Evolutionary conservation across 2,888 invertebrate species (phyloP), one percentile per base, ranked within the genome.

Genomic region (Ophonus ardosiacus): DNA sequence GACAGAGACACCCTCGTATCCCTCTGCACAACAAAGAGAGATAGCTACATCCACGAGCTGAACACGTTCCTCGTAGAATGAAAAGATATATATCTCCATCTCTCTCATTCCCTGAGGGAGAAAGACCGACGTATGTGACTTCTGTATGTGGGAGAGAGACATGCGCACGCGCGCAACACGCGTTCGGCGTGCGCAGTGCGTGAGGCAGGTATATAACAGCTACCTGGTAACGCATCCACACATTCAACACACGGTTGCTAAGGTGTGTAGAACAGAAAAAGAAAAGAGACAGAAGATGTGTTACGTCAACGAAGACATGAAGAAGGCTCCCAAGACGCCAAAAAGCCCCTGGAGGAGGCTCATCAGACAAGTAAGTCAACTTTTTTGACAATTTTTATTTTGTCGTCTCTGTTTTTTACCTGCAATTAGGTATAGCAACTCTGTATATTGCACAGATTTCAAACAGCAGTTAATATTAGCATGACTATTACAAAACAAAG

Each of bases 261-360:
- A 7, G 56, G 78, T 21, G 43, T 43, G 43, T 40, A 74, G 18
- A 51, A 51, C 13, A 51, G 43, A 40, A 43, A 31, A 84, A 57
- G 81, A 59, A 84, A 21, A 4, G 21, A 74, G 18, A 2, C 18
- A n/a, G 18, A 91, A 90, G 87, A 93, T 94, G 93, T 93, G 94
- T 92, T 91, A 93, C 88, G 90, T 91, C 90, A 93, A 93, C 90
- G 92, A 92, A 89, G 90, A 91, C 87, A 90, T 91, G 88, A 51
- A 51, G 13, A 31, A 31, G 31, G 6, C 5, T 31, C 79, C 87
- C 15, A 86, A 88, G 76, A 74, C 92, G 88, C 90, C 90, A 88
- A 86, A 18, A 86, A 83, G 86, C 87, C 93, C 93, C 84, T 93
- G 93, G 93, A 92, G 93, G 87, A 93, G 93, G 91, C 92, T 93